phyloP scores from a whole-genome alignment of 2,113 vertebrate species.

The Myrmecophaga tridactyla region DNA sequence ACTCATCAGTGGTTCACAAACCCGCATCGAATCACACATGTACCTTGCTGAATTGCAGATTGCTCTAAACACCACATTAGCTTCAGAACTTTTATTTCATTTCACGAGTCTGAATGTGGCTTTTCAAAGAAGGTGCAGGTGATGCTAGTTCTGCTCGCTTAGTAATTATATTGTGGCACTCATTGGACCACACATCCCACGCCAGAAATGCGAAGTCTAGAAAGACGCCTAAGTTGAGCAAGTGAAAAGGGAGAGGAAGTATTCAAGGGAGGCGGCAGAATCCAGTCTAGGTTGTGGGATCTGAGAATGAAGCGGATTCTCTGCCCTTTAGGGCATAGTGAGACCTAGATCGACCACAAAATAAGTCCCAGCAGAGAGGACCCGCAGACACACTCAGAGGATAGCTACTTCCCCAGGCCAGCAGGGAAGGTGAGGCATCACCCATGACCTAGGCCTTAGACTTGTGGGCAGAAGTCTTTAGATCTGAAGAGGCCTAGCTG shows the following conservation, averaged over 20 bases:
- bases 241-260: neutral
- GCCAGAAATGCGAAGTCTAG: too few species aligned
- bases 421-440: neutral
- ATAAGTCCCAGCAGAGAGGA: neutral
- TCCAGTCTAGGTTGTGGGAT: neutral
- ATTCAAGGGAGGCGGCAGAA: neutral
- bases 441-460: neutral
- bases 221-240: neutral
- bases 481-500: neutral
- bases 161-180: neutral
- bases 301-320: neutral
- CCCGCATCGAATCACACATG: neutral
- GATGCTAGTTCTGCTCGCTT: neutral
- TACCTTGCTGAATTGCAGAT: neutral
- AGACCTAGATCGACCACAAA: neutral
- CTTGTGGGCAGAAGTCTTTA: neutral
- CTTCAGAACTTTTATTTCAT: neutral
- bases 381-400: too few species aligned
- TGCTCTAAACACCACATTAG: neutral
- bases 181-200: neutral
- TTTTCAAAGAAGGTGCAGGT: neutral
- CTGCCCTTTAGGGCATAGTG: neutral
- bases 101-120: neutral
- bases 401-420: neutral
- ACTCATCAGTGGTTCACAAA: neutral